phyloP scores from a whole-genome alignment of 1,140 invertebrate genomes.

The Nasonia vitripennis region DNA sequence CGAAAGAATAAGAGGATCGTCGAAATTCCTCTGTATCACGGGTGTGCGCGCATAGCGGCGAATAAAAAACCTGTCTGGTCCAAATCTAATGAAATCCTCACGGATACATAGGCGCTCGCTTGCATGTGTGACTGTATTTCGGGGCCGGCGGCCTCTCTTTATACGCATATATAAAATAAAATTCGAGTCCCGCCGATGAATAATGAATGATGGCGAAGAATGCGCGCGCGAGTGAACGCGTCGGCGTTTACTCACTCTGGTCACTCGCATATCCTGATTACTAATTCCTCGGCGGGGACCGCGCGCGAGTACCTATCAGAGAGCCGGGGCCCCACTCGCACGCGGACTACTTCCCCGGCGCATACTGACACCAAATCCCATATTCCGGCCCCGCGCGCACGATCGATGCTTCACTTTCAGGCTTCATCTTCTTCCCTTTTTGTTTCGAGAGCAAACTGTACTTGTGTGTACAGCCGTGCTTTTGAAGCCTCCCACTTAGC shows the following conservation, averaged over 20 bases:
- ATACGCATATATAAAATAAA: constrained; percentile 26
- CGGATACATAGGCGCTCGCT: no score
- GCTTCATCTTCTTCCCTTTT: constrained; percentile 37
- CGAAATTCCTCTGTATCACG: constrained; percentile 17
- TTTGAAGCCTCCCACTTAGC: not conserved
- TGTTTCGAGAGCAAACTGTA: not conserved
- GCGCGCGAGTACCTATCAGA: not conserved
- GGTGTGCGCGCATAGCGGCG: not conserved
- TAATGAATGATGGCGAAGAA: constrained; percentile 56
- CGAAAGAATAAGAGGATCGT: not conserved
- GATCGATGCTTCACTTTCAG: constrained; percentile 52
- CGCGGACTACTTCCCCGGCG: constrained; percentile 70
- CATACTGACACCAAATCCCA: constrained; percentile 74
- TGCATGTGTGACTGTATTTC: not conserved
- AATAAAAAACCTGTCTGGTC: constrained; percentile 37
- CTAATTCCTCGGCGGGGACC: constrained; percentile 67
- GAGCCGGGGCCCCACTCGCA: constrained; percentile 38
- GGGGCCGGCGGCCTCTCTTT: constrained; percentile 14
- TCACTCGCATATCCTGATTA: constrained; percentile 69
- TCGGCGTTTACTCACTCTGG: not conserved
- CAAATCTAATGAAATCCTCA: constrained; percentile 38
- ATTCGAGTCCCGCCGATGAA: constrained; percentile 53
- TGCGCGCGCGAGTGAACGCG: constrained; percentile 27
- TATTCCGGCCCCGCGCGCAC: constrained; percentile 64
- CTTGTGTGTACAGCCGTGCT: not conserved